These are phyloP conservation scores for Patella depressa DNA, from an alignment of 2,888 invertebrate genomes.

Conservation along the genomic window DNA sequence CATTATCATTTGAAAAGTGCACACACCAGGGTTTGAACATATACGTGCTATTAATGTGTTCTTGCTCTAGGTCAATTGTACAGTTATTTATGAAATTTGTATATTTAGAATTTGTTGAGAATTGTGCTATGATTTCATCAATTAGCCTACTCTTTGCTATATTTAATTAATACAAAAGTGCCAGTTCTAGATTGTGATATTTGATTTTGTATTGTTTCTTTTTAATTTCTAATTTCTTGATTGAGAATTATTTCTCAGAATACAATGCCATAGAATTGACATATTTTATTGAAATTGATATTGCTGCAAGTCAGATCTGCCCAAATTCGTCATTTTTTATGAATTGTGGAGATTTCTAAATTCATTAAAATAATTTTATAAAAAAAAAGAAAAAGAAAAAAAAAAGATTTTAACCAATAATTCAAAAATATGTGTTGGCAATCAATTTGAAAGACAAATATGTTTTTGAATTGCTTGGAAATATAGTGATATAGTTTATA, in stretches of 20 bases:
- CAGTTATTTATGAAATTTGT: slow-evolving; percentile 4
- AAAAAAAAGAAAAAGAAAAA: no score
- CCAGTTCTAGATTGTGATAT: slow-evolving; percentile 10
- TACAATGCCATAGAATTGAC: no score
- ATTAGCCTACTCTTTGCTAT: neutral
- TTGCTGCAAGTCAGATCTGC: slow-evolving; percentile 8
- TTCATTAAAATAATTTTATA: no score
- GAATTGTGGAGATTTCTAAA: no score
- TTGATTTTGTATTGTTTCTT: neutral
- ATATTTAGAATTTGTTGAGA: neutral
- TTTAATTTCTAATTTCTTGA: neutral
- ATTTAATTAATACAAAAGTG: slow-evolving; percentile 7
- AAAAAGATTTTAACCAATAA: no score
- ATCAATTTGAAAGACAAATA: no score
- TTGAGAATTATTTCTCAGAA: no score
- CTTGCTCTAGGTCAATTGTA: slow-evolving; percentile 8
- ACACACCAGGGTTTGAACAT: slow-evolving; percentile 1
- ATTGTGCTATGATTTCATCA: no score
- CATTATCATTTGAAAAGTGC: slow-evolving; percentile 9
- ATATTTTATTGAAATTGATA: neutral
- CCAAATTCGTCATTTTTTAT: neutral
- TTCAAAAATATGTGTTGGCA: no score
- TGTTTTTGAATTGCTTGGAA: no score
- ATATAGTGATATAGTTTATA: no score
- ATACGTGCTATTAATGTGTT: slow-evolving; percentile 10